Base-by-base conservation (phyloP, 1,140 invertebrate species). In the Lepidurus couesii region DNA sequence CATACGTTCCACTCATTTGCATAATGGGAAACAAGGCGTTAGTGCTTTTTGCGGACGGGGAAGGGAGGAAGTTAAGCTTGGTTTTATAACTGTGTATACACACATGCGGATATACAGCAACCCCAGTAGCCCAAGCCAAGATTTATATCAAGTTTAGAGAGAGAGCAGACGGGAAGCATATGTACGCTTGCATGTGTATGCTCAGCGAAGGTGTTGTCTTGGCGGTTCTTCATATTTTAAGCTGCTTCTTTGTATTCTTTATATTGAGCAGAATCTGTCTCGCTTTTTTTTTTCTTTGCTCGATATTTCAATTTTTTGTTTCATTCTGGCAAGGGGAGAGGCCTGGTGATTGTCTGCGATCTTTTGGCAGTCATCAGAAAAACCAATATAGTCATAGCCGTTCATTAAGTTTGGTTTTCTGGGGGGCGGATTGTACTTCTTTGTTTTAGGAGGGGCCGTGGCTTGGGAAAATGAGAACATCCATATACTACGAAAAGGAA, bases 21-120 rank as follows among this genome's bases (percentile, higher is more conserved):
- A 65, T 65, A 65, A 65, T 65, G 53, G 53, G 53, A 65, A 65
- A 65, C 53, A 65, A 65, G 53, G 53, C 53, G 53, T 65, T 65
- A 65, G 53, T n/a, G 53, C n/a, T 65, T 65, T 65, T 21, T 65
- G 16, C 13, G 16, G 53, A 65, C 6, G 13, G 13, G 21, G 8
- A 21, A 13, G 53, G 53, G 13, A n/a, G 53, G 53, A 65, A 65
- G 53, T 65, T 65, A 65, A 65, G 53, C 53, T 65, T 13, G n/a
- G 13, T 65, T 65, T 65, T 65, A 65, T 65, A 65, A 65, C 53
- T 65, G 53, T 65, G 53, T n/a, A 65, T 65, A 65, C 53, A 65
- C 53, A 47, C 45, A 47, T 4, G 16, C 45, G 3, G 34, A 34
- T 34, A 34, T 34, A 4, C 34, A 34, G 34, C 34, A 34, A 34